Conservation (phyloP, 2,888 invertebrate genomes). For the Spialia ferax region DNA sequence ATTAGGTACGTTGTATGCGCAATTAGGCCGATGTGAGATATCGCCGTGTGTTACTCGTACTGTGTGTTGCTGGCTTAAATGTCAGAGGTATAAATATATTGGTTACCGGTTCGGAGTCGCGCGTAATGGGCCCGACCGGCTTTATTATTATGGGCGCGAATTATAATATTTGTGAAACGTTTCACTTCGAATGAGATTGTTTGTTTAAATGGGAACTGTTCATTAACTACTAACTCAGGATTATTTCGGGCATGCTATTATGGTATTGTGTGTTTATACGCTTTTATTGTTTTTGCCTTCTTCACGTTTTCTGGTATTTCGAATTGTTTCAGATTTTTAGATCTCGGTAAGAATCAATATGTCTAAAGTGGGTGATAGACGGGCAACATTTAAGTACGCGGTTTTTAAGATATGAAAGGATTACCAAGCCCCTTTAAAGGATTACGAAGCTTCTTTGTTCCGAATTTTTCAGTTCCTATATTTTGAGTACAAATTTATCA, state of each 20-base stretch:
- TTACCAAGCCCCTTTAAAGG: too few relatives aligned
- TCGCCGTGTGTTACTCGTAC: conserved; percentile 8
- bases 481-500: not conserved
- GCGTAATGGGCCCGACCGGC: conserved; percentile 9
- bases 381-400: too few relatives aligned
- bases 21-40: conserved; percentile 29
- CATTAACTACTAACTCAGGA: not conserved
- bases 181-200: conserved; percentile 3
- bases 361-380: too few relatives aligned
- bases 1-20: conserved; percentile 19
- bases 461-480: not conserved
- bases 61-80: conserved; percentile 23
- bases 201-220: not conserved
- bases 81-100: conserved; percentile 30
- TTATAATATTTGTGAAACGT: conserved; percentile 15
- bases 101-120: conserved; percentile 21
- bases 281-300: not conserved
- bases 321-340: not conserved
- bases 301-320: not conserved
- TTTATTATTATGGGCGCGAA: conserved; percentile 19
- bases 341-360: not conserved
- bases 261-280: not conserved
- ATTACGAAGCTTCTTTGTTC: not conserved
- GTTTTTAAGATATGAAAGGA: too few relatives aligned
- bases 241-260: not conserved